These are phyloP conservation scores for Catharus minimus DNA, from an alignment of 2,113 vertebrate species.

Conservation along the genomic window DNA sequence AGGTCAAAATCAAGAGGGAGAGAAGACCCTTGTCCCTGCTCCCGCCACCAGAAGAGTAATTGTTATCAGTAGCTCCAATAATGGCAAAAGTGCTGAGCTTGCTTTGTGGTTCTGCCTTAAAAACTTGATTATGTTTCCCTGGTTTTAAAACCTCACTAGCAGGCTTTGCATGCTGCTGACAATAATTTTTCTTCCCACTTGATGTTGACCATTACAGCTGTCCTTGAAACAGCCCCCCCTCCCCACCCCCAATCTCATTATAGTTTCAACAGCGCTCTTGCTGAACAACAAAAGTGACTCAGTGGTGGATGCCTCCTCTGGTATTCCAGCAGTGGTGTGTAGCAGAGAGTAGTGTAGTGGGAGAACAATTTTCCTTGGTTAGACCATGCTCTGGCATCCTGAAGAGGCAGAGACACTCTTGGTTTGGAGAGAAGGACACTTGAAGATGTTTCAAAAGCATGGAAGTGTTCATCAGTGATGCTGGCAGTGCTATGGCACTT, in stretches of 20 bases:
- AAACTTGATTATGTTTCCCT: conserved; percentile 33
- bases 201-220: not conserved
- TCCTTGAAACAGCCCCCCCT: not conserved
- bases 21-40: not conserved
- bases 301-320: not conserved
- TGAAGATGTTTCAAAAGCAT: not conserved
- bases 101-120: not conserved
- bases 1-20: conserved; percentile 35
- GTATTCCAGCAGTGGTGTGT: not conserved
- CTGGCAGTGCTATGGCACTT: not conserved
- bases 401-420: not conserved
- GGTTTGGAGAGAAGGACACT: not conserved
- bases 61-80: conserved; percentile 6
- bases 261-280: not conserved
- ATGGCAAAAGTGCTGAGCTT: conserved; percentile 11
- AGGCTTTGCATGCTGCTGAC: not conserved
- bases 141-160: not conserved
- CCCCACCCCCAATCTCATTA: not conserved
- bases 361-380: not conserved
- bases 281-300: not conserved
- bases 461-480: rapidly evolving
- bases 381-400: not conserved
- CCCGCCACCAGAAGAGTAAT: not conserved
- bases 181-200: conserved; percentile 22
- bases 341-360: not conserved